Evolutionary conservation across 37 sponge, comb jelly and placozoan species (phyloP).

Genomic region (Chondrosia reniformis): DNA sequence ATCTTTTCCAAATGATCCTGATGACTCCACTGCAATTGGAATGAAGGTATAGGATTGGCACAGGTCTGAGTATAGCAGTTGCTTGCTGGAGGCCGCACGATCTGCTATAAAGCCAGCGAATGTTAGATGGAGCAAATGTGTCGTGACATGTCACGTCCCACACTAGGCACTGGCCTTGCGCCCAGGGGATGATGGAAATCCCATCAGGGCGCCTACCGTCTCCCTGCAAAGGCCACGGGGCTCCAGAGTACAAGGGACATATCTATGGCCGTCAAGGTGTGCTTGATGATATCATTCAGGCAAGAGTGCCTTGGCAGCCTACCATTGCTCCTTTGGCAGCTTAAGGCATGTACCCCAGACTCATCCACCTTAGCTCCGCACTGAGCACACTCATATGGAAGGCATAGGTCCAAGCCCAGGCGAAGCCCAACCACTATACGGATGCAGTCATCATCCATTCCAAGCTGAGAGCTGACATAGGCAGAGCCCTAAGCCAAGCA

Average conservation of each 20-base stretch:
- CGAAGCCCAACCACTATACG: too few relatives aligned
- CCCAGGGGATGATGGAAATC: neutral
- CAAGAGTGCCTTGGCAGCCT: neutral
- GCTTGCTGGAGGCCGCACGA: neutral
- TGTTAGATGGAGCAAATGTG: too few relatives aligned
- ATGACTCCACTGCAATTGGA: neutral
- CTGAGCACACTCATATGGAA: too few relatives aligned
- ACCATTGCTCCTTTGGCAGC: neutral
- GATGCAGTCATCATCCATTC: too few relatives aligned
- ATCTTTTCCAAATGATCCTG: slow-evolving; percentile 5
- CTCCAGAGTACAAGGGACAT: neutral
- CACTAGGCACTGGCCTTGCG: neutral
- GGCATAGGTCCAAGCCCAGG: too few relatives aligned
- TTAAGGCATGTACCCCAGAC: neutral
- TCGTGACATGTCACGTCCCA: neutral
- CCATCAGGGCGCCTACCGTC: neutral
- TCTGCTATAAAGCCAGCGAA: neutral
- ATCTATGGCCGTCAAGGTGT: neutral
- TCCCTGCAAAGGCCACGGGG: neutral
- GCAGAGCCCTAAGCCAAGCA: too few relatives aligned
- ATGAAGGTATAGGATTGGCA: neutral
- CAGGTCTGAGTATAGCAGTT: neutral
- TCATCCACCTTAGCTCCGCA: slow-evolving; percentile 8
- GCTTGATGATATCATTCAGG: slow-evolving; percentile 9
- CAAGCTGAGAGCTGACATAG: too few relatives aligned